Evolutionary conservation across 1,140 invertebrate genomes (phyloP), one percentile per base, ranked within the genome.

Genomic region (Nephila pilipes): DNA sequence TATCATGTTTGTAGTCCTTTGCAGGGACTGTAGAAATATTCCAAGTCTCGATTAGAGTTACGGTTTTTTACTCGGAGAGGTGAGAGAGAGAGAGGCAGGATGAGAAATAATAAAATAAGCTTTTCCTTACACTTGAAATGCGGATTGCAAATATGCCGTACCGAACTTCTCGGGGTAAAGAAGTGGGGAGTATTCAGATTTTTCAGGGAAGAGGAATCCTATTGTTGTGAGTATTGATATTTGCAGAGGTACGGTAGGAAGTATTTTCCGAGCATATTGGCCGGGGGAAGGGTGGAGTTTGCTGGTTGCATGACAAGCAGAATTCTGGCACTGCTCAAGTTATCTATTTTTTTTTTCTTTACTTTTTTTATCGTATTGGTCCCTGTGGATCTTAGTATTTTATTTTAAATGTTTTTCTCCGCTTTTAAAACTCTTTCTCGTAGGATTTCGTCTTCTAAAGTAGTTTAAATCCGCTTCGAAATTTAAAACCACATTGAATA

Each of bases 191-290:
- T 83, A 83, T 83, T 63, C 55, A 29, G 58, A 65, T 88, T 69
- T 88, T 88, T 88, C 60, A 38, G 60, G 46, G 22, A 38, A 89
- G 69, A 57, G 87, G 69, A 89, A 89, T 89, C 87, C 69, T 20
- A 79, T 89, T 89, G 87, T 89, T 79, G 69, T 55, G 87, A 54
- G 80, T 79, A 89, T 89, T 89, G 87, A 89, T 89, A 89, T 89
- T 89, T 89, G 63, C 85, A 88, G 85, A 88, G 65, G 87, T 79
- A 87, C 25, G 29, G 57, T 22, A 69, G 22, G 69, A 32, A 79
- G 87, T 63, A 46, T 69, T 89, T 89, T 89, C 54, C 54, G 36
- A 54, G 54, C 58, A 60, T 60, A 18, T 18, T 12, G 18, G 5
- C 12, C 5, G 58, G 36, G n/a, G 60, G 60, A 54, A 46, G 85